Evolutionary conservation across 2,113 vertebrate species (phyloP).

Genomic region (Hydropotes inermis): DNA sequence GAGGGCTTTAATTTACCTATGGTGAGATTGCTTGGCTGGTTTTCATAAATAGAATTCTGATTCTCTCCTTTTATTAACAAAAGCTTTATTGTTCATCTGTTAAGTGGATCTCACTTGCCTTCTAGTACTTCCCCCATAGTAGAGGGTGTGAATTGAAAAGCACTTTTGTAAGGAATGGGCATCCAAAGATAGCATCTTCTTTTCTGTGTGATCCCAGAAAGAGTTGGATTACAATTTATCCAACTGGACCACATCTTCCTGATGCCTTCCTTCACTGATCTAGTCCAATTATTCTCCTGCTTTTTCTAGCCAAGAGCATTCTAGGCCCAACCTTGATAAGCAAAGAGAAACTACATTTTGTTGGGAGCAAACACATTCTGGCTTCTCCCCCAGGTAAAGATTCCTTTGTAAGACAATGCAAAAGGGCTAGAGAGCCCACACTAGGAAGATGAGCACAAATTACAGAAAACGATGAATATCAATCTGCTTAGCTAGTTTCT

Average conservation of each 20-base stretch:
- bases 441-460: not conserved
- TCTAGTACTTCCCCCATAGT: not conserved
- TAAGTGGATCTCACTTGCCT: not conserved
- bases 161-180: not conserved
- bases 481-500: not conserved
- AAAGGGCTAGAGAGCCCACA: not conserved
- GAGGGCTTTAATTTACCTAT: conserved; percentile 6
- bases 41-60: not conserved
- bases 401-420: not conserved
- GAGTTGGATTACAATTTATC: not conserved
- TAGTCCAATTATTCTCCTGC: not conserved
- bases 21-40: not conserved
- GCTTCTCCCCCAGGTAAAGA: not conserved
- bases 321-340: not conserved
- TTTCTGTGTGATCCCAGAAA: not conserved
- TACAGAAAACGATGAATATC: not conserved
- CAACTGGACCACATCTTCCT: not conserved
- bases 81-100: not conserved
- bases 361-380: not conserved
- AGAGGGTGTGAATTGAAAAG: conserved; percentile 8
- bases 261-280: not conserved
- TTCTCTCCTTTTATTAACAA: not conserved
- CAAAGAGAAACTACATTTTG: not conserved
- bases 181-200: not conserved
- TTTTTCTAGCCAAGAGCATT: not conserved